Percentiles rank a stretch among this genome's conserved stretches.
Evolutionary conservation across 35 echinoderm and acorn worm genomes (phyloP).

Genomic region (Heliocidaris tuberculata): DNA sequence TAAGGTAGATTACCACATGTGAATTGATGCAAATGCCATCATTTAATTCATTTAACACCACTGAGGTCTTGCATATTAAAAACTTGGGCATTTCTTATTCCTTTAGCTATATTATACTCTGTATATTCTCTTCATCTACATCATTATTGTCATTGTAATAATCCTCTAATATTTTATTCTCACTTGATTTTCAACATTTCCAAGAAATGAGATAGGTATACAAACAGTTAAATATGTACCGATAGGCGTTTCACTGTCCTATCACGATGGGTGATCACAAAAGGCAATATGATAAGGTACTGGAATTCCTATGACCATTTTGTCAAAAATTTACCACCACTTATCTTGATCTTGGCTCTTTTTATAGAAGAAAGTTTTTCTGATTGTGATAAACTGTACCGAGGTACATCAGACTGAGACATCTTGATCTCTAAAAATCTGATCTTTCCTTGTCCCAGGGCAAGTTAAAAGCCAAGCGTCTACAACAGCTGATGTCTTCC

Average conservation of each 20-base stretch:
- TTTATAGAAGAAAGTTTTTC: neutral
- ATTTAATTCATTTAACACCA: no score
- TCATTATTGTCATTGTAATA: no score
- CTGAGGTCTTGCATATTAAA: no score
- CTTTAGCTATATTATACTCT: no score
- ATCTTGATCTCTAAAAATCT: neutral
- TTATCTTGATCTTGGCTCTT: neutral
- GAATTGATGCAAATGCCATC: neutral
- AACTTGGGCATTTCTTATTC: no score
- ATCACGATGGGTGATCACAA: no score
- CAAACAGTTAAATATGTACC: neutral
- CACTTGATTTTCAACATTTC: neutral
- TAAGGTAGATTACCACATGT: slow-evolving; percentile 59
- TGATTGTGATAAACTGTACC: neutral
- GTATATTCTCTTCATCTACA: no score
- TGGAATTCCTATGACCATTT: no score
- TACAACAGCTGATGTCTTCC: slow-evolving; percentile 82
- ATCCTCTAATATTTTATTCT: no score
- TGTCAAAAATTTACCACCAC: neutral
- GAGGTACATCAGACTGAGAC: neutral
- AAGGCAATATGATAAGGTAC: no score
- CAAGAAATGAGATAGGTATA: neutral
- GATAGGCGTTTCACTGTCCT: no score
- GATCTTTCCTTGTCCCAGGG: slow-evolving; percentile 49
- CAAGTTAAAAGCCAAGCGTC: slow-evolving; percentile 87